phyloP scores from a whole-genome alignment of 2,888 invertebrate species.

The Agonopterix subpropinquella region DNA sequence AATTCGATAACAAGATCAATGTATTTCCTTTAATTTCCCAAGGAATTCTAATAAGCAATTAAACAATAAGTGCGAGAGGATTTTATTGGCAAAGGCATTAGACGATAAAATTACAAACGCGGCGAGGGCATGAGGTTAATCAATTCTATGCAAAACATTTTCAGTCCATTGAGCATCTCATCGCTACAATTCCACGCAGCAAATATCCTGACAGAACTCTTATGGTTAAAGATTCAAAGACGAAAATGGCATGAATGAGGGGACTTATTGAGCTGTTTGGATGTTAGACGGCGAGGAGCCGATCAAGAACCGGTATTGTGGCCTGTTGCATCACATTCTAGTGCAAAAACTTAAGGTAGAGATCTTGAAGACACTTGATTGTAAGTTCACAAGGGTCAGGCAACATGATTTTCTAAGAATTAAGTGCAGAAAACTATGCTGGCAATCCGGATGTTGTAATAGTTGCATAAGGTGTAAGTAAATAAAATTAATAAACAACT shows the following conservation, averaged over 20 bases:
- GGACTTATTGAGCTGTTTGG: no score
- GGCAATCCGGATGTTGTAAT: no score
- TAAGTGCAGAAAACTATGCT: no score
- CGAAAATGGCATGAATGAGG: no score
- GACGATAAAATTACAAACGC: conserved; percentile 24
- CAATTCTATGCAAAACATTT: conserved; percentile 48
- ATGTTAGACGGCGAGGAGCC: conserved; percentile 65
- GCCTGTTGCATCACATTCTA: conserved; percentile 49
- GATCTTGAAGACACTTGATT: not conserved
- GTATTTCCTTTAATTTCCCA: no score
- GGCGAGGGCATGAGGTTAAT: conserved; percentile 38
- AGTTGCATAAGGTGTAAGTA: no score
- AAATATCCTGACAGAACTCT: no score
- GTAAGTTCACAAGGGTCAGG: no score
- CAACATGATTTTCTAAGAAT: no score
- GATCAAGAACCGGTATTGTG: conserved; percentile 49
- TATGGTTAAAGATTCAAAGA: no score
- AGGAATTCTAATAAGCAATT: not conserved
- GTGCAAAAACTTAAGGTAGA: conserved; percentile 30
- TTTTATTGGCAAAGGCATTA: conserved; percentile 6
- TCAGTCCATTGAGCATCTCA: conserved; percentile 50
- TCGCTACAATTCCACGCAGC: conserved; percentile 15
- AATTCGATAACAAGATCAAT: no score
- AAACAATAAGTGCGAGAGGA: not conserved
- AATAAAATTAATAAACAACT: no score